phyloP scores from a whole-genome alignment of 1,140 invertebrate species.

The Drosophila sp. region DNA sequence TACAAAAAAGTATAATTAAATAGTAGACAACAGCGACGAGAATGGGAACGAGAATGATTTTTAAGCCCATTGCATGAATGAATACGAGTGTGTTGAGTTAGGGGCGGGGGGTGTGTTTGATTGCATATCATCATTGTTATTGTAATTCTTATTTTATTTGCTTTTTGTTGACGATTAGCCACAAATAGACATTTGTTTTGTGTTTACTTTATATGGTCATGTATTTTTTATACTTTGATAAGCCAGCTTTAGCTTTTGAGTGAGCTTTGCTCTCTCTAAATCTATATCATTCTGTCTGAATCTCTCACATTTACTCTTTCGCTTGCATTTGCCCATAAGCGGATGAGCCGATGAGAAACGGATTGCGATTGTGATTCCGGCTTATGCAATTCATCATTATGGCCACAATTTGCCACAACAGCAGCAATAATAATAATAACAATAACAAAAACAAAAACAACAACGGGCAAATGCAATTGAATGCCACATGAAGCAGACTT shows the following conservation, averaged over 20 bases:
- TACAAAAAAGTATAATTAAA: conserved; percentile 1
- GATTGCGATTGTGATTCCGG: conserved; percentile 68
- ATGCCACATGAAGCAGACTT: conserved; percentile 26
- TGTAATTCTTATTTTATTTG: conserved; percentile 46
- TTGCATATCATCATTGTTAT: conserved; percentile 57
- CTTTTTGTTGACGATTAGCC: conserved; percentile 45
- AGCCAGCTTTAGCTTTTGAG: conserved; percentile 29
- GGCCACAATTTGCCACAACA: conserved; percentile 61
- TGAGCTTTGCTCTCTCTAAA: conserved; percentile 10
- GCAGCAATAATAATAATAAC: conserved; percentile 27
- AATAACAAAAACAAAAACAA: conserved; percentile 15
- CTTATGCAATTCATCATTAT: conserved; percentile 81
- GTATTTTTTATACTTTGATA: conserved; percentile 61
- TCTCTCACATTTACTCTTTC: neutral
- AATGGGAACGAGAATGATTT: conserved; percentile 22
- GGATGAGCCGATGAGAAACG: conserved; percentile 46
- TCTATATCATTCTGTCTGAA: no score
- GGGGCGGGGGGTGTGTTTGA: conserved; percentile 53
- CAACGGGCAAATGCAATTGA: conserved; percentile 66
- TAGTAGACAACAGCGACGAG: conserved; percentile 2
- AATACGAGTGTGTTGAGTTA: conserved; percentile 1
- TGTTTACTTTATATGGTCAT: conserved; percentile 67
- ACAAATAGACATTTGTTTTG: conserved; percentile 63
- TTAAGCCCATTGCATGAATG: conserved; percentile 26
- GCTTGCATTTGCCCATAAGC: conserved; percentile 53